Evolutionary conservation across 2,888 invertebrate genomes (phyloP), one percentile per base, ranked within the genome.

Genomic region (Drosophila paranaensis): DNA sequence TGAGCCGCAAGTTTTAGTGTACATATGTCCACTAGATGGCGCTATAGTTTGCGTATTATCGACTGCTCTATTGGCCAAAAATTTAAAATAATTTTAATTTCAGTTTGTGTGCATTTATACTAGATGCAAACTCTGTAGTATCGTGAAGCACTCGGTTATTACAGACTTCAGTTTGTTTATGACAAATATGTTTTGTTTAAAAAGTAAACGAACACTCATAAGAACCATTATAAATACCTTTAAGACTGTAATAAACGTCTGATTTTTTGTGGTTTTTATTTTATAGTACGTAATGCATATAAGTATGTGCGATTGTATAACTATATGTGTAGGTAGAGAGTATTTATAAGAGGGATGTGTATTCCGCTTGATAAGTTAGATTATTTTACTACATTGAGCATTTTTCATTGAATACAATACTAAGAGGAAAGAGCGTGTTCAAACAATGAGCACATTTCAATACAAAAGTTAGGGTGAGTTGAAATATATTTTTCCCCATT

Each of bases 391-490:
- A 71, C 45, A 79, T 45, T 51, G 71, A 75, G 60, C 62, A 78
- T 79, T 69, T 71, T 74, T 66, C 66, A 56, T 69, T 71, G 63
- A 79, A 62, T 51, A 79, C 81, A 88, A 83, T 81, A 65, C 58
- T 55, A 58, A 68, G 70, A 78, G 72, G 55, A 50, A 73, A 73
- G 84, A 84, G 76, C 89, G 90, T 89, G 89, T 71, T 84, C 89
- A 81, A 86, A 89, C 89, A 89, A 89, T 86, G 82, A 81, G 74
- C 71, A 71, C 72, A 77, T 84, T 85, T 82, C 76, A 74, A 74
- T 74, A 70, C 71, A 75, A 50, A 61, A 76, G 74, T 77, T 71
- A 73, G 88, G 88, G 88, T 89, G 88, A 81, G 88, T 88, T 78
- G 75, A 83, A 81, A 81, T 77, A 86, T 80, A 83, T 86, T 79